Conservation (phyloP, 2,888 invertebrate genomes). For the Sarcophaga carnaria region DNA sequence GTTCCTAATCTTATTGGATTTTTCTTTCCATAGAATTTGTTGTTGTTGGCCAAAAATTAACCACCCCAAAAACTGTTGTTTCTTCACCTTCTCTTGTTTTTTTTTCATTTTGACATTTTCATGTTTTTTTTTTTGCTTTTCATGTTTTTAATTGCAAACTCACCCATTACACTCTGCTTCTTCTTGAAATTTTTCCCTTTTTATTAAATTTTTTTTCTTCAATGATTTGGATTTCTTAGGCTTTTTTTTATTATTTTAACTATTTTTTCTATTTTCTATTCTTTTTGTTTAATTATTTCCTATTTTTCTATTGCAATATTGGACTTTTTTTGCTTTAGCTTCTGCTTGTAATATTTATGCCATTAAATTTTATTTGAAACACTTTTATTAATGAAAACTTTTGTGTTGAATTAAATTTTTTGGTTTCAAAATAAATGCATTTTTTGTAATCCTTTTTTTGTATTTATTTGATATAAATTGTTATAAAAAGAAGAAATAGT, state of each 20-base stretch:
- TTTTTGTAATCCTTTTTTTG: conserved; percentile 36
- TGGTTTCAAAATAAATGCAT: conserved; percentile 64
- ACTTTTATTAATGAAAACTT: conserved; percentile 59
- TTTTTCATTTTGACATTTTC: conserved; percentile 49
- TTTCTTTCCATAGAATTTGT: no score
- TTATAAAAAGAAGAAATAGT: conserved; percentile 57
- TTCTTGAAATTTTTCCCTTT: conserved; percentile 53
- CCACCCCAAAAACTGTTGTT: conserved; percentile 54
- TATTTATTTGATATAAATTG: conserved; percentile 3
- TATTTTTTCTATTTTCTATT: conserved; percentile 73
- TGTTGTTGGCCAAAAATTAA: conserved; percentile 3
- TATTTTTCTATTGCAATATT: conserved; percentile 44
- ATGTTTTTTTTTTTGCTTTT: conserved; percentile 49
- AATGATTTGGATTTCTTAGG: conserved; percentile 72
- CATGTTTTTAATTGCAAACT: conserved; percentile 60
- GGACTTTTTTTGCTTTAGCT: conserved; percentile 23
- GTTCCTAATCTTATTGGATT: no score
- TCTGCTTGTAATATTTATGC: conserved; percentile 37
- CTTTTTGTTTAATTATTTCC: conserved; percentile 72
- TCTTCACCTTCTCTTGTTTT: conserved; percentile 33
- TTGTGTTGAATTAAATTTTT: conserved; percentile 7
- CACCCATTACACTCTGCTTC: conserved; percentile 73
- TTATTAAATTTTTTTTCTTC: conserved; percentile 62
- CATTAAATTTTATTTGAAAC: conserved; percentile 47
- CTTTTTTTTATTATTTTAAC: conserved; percentile 74